Base-by-base conservation (phyloP, 2,888 invertebrate species). In the Oxystoma pomonae region DNA sequence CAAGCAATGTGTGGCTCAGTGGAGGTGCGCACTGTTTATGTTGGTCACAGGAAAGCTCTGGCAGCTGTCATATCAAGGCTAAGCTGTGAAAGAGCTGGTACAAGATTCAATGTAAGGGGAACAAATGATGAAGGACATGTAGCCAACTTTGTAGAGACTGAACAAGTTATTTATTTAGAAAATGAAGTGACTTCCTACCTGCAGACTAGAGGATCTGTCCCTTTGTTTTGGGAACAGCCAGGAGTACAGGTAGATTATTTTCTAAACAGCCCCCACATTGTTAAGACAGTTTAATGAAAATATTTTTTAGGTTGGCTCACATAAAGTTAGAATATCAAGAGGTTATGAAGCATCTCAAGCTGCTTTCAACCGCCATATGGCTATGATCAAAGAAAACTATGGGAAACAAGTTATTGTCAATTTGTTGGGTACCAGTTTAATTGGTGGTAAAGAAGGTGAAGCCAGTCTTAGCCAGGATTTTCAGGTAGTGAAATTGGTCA, bases 101-200 rank as follows among this genome's bases (percentile, higher is more conserved):
- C 99, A 20, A 87, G 91, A 70, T 99, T 99, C 78, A 98, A 98
- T 83, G 98, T 98, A 0, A 85, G 99, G 69, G 99, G 99, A n/a
- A 94, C 93, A 68, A 98, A 99, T 81, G 99, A 99, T 82, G 96
- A 97, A 78, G 99, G 99, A 0, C 93, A 97, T 83, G 99, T 99
- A 16, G 99, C 99, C 1, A 99, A 99, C 84, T 99, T 99, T 85
- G 98, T 98, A 21, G 99, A 99, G 86, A 99, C 99, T 0, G 99
- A 99, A 81, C 99, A 99, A 84, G 93, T 96, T 16, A 91, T 96
- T 72, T 92, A 90, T 76, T 85, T 94, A 72, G 98, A 98, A 77
- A 92, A 95, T 74, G 90, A 94, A 75, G 88, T 96, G 2, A 87
- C 92, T 3, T 96, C 96, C 3, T 94, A 91, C 76, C 83, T 99